phyloP scores from a whole-genome alignment of 2,888 invertebrate species.

The Scrobipalpa costella region DNA sequence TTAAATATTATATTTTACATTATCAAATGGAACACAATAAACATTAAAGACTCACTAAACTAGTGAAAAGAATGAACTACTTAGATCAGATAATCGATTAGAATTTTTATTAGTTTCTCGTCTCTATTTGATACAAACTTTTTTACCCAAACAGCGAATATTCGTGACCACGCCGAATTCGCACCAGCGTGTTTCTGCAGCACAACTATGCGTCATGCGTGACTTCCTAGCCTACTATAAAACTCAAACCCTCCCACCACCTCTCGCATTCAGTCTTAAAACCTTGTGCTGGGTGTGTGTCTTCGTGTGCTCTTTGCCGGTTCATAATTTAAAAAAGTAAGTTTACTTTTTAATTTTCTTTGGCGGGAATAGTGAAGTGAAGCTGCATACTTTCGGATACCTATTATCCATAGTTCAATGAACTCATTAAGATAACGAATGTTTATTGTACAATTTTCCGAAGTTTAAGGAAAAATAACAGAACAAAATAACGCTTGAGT shows the following conservation, averaged over 20 bases:
- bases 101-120: too few relatives aligned
- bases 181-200: background rate
- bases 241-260: constrained; percentile 55
- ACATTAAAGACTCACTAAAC: too few relatives aligned
- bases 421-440: background rate
- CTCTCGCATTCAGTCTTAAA: constrained; percentile 50
- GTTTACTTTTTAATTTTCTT: constrained; percentile 38
- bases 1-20: too few relatives aligned
- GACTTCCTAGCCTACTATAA: constrained; percentile 43
- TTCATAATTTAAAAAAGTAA: constrained; percentile 49
- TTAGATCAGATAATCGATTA: too few relatives aligned
- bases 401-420: background rate
- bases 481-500: constrained; percentile 10
- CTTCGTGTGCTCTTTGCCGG: constrained; percentile 37
- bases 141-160: background rate
- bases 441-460: background rate
- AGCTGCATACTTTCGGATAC: background rate
- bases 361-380: constrained; percentile 26
- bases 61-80: too few relatives aligned
- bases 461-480: constrained; percentile 6
- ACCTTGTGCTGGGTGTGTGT: constrained; percentile 45
- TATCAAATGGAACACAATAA: too few relatives aligned
- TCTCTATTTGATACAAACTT: too few relatives aligned
- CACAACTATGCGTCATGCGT: constrained; percentile 45
- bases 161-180: background rate